Conservation (phyloP, 2,888 invertebrate species). For the Drosophila anomalipes region DNA sequence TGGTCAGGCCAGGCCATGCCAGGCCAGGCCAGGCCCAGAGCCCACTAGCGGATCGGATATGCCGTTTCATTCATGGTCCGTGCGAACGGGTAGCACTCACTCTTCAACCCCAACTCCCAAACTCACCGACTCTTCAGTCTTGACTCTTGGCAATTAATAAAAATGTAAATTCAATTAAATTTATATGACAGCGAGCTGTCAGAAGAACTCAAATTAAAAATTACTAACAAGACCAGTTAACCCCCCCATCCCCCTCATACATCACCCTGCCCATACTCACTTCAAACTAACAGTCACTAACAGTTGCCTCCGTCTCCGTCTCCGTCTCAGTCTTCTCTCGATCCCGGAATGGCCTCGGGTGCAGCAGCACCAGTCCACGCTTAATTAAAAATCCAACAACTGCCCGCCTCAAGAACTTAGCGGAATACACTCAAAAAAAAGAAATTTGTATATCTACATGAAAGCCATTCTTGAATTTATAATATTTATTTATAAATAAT, state of each 20-base stretch:
- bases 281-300: constrained; percentile 1
- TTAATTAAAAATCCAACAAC: constrained; percentile 80
- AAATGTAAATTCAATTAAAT: constrained; percentile 85
- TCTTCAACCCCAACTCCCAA: constrained; percentile 8
- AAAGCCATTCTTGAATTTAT: neutral
- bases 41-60: constrained; percentile 7
- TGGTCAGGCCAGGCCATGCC: constrained; percentile 9
- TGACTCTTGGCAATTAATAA: constrained; percentile 81
- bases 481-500: neutral
- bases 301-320: neutral
- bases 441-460: neutral
- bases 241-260: neutral
- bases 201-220: constrained; percentile 84
- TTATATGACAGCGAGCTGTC: constrained; percentile 84
- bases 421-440: neutral
- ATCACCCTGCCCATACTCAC: neutral
- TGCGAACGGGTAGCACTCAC: constrained; percentile 57
- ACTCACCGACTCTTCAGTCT: constrained; percentile 12
- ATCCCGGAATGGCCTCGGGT: constrained; percentile 56
- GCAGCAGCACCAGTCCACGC: constrained; percentile 54
- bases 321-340: constrained; percentile 2
- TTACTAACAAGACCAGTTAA: constrained; percentile 81
- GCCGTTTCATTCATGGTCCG: constrained; percentile 61
- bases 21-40: neutral
- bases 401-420: constrained; percentile 32